phyloP scores from a whole-genome alignment of 2,113 vertebrate species.

The Podiceps cristatus region DNA sequence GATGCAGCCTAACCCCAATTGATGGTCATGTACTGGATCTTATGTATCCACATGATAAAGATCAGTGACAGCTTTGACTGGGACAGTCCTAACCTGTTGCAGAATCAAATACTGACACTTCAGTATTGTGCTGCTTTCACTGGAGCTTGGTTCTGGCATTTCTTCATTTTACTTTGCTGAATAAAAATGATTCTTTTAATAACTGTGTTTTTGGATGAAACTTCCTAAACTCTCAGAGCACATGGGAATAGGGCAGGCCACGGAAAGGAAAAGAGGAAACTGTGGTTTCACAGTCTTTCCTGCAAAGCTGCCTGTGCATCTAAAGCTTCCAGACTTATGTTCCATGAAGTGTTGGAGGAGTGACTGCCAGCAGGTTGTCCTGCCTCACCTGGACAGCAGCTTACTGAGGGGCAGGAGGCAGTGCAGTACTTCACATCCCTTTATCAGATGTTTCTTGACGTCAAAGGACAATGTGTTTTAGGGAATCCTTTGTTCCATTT shows the following conservation, averaged over 20 bases:
- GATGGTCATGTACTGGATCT: not conserved
- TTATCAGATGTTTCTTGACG: not conserved
- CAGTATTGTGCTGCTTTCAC: not conserved
- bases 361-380: not conserved
- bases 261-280: slow-evolving; percentile 17
- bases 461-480: not conserved
- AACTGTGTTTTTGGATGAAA: not conserved
- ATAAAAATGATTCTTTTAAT: slow-evolving; percentile 9
- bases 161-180: not conserved
- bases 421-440: not conserved
- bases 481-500: not conserved
- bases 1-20: not conserved
- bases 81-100: not conserved
- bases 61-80: not conserved
- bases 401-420: not conserved
- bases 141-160: not conserved
- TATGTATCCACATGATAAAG: not conserved
- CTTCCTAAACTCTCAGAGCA: not conserved
- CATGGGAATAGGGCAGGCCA: not conserved
- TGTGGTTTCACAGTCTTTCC: slow-evolving; percentile 16
- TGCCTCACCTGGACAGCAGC: not conserved
- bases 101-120: not conserved
- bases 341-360: not conserved
- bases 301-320: not conserved
- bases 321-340: not conserved